A percentile compares a stretch with the other conserved stretches of the same genome.
Evolutionary conservation across 2,113 vertebrate species (phyloP).

Genomic region (Rhabdornis inornatus): DNA sequence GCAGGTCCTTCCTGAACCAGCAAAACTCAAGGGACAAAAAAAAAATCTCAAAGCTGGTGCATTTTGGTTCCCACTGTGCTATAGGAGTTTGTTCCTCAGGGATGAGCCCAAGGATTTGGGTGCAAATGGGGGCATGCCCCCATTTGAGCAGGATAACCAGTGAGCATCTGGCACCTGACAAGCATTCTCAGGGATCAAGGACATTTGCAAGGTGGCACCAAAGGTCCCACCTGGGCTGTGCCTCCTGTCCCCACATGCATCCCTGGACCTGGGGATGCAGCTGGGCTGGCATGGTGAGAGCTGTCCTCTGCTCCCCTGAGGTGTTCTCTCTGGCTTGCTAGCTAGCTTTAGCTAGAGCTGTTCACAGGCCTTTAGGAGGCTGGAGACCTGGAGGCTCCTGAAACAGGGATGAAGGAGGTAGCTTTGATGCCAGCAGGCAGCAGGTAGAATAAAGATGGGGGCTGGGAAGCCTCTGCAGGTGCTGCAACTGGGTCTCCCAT

Average conservation of each 20-base stretch:
- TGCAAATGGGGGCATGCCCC: not conserved
- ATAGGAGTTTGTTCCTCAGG: not conserved
- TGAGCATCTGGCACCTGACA: fast-evolving
- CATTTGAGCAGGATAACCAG: not conserved
- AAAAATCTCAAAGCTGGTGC: not conserved
- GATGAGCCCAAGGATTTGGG: not conserved
- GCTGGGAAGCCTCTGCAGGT: not conserved
- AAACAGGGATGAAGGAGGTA: not conserved
- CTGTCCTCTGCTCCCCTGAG: fast-evolving
- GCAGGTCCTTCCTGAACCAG: not conserved
- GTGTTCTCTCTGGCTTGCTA: not conserved
- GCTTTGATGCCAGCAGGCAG: not conserved
- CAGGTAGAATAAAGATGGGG: not conserved
- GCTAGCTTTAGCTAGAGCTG: not conserved
- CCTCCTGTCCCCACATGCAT: not conserved
- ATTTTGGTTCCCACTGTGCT: not conserved
- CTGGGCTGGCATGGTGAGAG: not conserved
- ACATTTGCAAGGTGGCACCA: not conserved
- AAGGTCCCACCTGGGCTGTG: not conserved
- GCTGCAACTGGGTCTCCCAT: not conserved
- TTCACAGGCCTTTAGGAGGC: not conserved
- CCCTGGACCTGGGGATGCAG: not conserved
- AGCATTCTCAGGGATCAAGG: not conserved
- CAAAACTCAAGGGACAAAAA: not conserved
- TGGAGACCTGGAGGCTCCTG: not conserved